Percentiles rank a stretch among this genome's conserved stretches.
Evolutionary conservation across 2,797 vertebrate genomes (phyloP).

Genomic region (Cheirogaleus major): DNA sequence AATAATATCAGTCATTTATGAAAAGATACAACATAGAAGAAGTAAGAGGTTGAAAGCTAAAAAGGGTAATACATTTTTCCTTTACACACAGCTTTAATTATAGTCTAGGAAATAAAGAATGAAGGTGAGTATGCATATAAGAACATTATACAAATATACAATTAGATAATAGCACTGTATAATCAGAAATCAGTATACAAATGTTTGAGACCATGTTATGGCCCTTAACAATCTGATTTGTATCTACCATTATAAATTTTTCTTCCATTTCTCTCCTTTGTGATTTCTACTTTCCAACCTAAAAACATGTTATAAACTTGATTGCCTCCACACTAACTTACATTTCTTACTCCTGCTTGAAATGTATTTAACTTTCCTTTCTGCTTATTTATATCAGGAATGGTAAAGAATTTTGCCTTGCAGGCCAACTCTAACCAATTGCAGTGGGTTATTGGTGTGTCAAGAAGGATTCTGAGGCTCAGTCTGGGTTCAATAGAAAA

Average conservation of each 20-base stretch:
- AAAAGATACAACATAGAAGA: neutral
- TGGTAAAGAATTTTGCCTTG: neutral
- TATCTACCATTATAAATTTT: neutral
- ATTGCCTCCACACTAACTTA: neutral
- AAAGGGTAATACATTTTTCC: neutral
- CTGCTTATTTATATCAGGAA: neutral
- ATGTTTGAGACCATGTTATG: neutral
- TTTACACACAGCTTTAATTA: neutral
- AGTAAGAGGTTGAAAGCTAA: neutral
- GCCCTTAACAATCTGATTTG: neutral
- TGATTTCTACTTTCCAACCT: neutral
- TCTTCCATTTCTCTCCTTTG: neutral
- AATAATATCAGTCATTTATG: neutral
- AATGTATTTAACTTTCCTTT: neutral
- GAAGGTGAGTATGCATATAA: neutral
- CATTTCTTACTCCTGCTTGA: neutral
- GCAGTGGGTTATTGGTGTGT: neutral
- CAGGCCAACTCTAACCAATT: neutral
- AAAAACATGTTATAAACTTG: constrained; percentile 16
- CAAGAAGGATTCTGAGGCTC: neutral
- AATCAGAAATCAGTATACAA: neutral
- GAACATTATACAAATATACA: neutral
- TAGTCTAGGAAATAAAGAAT: neutral
- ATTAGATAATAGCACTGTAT: neutral
- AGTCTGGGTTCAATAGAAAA: neutral